Evolutionary conservation across 2,113 vertebrate species (phyloP).

Genomic region (Hypanus sabinus): DNA sequence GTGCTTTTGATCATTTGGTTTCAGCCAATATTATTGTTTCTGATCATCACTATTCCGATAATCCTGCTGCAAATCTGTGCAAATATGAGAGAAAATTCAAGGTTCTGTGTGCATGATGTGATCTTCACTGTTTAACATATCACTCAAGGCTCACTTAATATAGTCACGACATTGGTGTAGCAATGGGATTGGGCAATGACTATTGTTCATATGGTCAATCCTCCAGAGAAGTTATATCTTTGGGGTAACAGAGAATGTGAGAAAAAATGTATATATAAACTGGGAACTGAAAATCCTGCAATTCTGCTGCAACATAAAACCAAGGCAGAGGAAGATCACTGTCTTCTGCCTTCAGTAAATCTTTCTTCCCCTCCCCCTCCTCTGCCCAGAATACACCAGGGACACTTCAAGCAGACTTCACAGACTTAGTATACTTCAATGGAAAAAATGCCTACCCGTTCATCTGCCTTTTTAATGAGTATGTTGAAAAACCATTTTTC

Average conservation of each 20-base stretch:
- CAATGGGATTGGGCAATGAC: neutral
- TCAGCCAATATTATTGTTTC: neutral
- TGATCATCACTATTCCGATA: neutral
- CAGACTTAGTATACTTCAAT: neutral
- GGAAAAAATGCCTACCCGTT: neutral
- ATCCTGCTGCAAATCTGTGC: neutral
- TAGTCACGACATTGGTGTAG: neutral
- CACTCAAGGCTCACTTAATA: neutral
- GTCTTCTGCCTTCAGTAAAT: neutral
- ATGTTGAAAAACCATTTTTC: neutral
- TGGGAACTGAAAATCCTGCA: neutral
- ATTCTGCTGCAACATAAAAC: neutral
- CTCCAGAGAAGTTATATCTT: neutral
- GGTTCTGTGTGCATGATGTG: neutral
- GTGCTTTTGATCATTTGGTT: neutral
- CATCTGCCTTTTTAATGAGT: conserved; percentile 6
- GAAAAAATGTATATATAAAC: neutral
- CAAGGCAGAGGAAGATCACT: neutral
- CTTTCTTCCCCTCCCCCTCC: neutral
- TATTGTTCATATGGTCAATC: neutral
- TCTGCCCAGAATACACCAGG: neutral
- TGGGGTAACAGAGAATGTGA: neutral
- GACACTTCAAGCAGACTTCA: conserved; percentile 9
- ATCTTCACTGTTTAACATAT: neutral
- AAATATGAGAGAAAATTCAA: neutral